Conservation (phyloP, 1,140 invertebrate genomes). For the Ceratoteleas bidentatus region DNA sequence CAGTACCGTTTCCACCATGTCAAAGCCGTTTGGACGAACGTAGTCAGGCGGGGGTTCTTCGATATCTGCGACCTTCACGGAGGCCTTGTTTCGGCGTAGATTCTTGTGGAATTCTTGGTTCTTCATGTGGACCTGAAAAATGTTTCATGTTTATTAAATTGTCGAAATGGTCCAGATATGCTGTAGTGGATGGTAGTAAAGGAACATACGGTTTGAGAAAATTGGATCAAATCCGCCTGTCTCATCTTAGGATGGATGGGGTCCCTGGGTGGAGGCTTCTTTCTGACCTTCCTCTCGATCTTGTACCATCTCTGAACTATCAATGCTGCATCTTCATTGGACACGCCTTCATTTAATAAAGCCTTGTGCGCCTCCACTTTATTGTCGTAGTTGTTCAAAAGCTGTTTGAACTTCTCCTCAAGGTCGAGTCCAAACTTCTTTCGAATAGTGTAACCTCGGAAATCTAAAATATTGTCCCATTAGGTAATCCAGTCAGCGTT, state of each 20-base stretch:
- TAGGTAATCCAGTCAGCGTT: too few relatives aligned
- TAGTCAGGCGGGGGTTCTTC: slow-evolving; percentile 83
- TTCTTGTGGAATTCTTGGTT: slow-evolving; percentile 87
- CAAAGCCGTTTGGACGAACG: slow-evolving; percentile 83
- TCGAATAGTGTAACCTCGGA: slow-evolving; percentile 85
- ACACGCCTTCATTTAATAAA: slow-evolving; percentile 78
- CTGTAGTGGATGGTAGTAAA: background rate
- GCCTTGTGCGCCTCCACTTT: slow-evolving; percentile 77
- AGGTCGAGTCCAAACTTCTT: slow-evolving; percentile 84
- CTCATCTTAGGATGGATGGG: slow-evolving; percentile 75
- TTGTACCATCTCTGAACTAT: slow-evolving; percentile 80
- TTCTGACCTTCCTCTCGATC: slow-evolving; percentile 69
- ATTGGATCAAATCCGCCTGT: slow-evolving; percentile 81
- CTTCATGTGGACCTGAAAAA: slow-evolving; percentile 84
- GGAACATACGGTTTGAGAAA: slow-evolving; percentile 71
- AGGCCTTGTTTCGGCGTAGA: slow-evolving; percentile 84
- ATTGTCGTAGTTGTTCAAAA: slow-evolving; percentile 76
- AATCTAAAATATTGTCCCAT: slow-evolving; percentile 78
- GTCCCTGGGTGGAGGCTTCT: slow-evolving; percentile 70
- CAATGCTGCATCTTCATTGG: slow-evolving; percentile 80
- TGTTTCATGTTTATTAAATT: background rate
- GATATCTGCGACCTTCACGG: slow-evolving; percentile 82
- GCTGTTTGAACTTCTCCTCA: slow-evolving; percentile 80
- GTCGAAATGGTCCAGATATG: background rate
- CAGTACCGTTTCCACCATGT: slow-evolving; percentile 82